Evolutionary conservation across 2,797 vertebrate species (phyloP), one percentile per base, ranked within the genome.

Genomic region (Scolopax rusticola): DNA sequence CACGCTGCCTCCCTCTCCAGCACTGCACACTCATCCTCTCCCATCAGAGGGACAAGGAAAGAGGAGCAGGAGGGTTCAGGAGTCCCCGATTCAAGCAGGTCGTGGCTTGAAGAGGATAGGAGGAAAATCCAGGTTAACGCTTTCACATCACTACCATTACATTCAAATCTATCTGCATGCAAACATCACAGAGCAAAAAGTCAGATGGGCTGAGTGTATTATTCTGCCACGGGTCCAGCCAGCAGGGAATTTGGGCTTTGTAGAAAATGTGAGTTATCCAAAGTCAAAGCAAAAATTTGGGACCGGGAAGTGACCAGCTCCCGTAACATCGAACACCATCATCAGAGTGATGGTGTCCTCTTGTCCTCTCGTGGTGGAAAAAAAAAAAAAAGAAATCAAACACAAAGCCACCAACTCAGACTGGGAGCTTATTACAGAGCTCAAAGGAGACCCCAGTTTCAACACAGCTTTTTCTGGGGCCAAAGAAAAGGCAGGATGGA

Each of bases 121-220:
- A 82, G 74, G 20, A 59, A 90, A 79, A 77, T 8, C 21, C 48
- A 83, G 19, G 12, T 25, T 48, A 53, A 61, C 2, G 2, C 25
- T 69, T 83, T 15, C 43, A 54, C 13, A 51, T 40, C 45, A 14
- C 1, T 19, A 54, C 6, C 30, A 17, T 51, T 53, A 28, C 2
- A 57, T 2, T 36, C 11, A 24, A 21, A 48, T 56, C 18, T 1
- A 57, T 2, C 40, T 15, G 11, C 5, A 47, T 1, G 9, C 4
- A 79, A 67, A 41, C 11, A 45, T 25, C 0, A 4, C 23, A 28
- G n/a, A 89, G 60, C 43, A 71, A 64, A n/a, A 33, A 63, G 28
- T 59, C 73, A 75, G 30, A 18, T 9, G 25, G 28, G 41, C 11
- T 40, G 32, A 76, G 16, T 3, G 3, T 13, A 8, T 69, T 30